Percentiles rank a stretch among this genome's conserved stretches.
Conservation (phyloP, 37 sponge, comb jelly and placozoan genomes). For the Agelas oroides region DNA sequence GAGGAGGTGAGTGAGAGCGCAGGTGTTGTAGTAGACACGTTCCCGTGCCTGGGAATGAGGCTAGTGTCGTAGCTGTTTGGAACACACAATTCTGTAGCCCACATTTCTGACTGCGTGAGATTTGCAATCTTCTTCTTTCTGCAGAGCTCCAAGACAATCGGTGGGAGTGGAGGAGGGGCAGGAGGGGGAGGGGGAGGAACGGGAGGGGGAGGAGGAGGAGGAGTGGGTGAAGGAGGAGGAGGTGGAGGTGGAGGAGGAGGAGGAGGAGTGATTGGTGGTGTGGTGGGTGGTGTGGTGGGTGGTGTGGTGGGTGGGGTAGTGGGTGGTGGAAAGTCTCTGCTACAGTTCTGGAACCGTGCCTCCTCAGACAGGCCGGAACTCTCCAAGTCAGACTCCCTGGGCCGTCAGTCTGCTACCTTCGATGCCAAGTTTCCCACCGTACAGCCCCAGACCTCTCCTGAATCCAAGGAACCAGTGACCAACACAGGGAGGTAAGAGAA, state of each 20-base stretch:
- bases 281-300: neutral
- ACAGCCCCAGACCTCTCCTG: neutral
- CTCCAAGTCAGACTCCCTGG: neutral
- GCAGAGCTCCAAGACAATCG: no score
- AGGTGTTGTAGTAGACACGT: neutral
- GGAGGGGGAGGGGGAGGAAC: slow-evolving; percentile 4
- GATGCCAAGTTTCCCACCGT: slow-evolving; percentile 48
- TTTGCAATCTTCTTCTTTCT: no score
- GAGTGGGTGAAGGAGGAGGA: neutral
- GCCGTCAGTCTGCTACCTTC: slow-evolving; percentile 26
- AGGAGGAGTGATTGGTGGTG: neutral
- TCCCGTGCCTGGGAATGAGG: no score
- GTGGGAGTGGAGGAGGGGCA: neutral
- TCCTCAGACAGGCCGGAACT: neutral
- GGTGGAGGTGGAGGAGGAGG: neutral
- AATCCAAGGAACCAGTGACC: neutral
- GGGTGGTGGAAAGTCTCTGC: neutral
- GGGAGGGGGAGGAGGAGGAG: neutral
- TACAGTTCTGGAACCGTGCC: no score
- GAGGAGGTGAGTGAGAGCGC: neutral
- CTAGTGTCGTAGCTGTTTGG: no score
- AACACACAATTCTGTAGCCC: no score
- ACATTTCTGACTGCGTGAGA: neutral
- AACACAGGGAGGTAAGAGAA: no score
- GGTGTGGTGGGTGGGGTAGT: neutral